Evolutionary conservation across 1,140 invertebrate genomes (phyloP).

Genomic region (Zeugodacus cucurbitae): DNA sequence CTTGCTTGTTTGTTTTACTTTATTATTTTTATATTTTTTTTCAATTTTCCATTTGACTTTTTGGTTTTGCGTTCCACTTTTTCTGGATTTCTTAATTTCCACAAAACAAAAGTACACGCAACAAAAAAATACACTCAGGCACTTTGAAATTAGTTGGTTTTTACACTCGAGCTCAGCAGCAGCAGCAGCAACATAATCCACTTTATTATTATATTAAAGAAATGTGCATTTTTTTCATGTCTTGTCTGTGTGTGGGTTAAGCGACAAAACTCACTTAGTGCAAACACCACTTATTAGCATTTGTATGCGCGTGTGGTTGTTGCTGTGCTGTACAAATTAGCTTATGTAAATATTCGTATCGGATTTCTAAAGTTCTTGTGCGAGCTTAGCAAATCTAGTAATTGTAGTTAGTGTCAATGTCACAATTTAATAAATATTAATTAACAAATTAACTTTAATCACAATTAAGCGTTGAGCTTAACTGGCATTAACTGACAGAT

Average conservation of each 20-base stretch:
- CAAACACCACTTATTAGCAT: neutral
- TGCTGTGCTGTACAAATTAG: neutral
- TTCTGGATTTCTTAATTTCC: neutral
- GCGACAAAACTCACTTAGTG: neutral
- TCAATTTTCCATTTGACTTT: neutral
- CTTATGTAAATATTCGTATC: neutral
- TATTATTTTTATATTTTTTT: neutral
- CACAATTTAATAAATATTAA: constrained; percentile 22
- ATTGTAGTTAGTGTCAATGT: constrained; percentile 23
- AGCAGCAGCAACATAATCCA: neutral
- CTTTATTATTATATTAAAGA: neutral
- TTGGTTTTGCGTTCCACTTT: neutral
- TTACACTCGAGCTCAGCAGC: neutral
- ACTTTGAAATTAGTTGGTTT: neutral
- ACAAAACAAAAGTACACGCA: neutral
- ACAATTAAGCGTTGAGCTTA: constrained; percentile 4
- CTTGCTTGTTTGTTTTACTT: neutral
- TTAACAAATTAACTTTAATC: constrained; percentile 30
- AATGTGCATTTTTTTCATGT: neutral
- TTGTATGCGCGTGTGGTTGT: neutral
- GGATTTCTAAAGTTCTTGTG: neutral
- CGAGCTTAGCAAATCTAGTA: neutral
- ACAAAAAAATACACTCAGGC: neutral
- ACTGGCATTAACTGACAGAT: constrained; percentile 24
- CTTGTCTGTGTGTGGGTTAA: neutral